Evolutionary conservation across 1,140 invertebrate genomes (phyloP).

Genomic region (Drosophila rhopaloa): DNA sequence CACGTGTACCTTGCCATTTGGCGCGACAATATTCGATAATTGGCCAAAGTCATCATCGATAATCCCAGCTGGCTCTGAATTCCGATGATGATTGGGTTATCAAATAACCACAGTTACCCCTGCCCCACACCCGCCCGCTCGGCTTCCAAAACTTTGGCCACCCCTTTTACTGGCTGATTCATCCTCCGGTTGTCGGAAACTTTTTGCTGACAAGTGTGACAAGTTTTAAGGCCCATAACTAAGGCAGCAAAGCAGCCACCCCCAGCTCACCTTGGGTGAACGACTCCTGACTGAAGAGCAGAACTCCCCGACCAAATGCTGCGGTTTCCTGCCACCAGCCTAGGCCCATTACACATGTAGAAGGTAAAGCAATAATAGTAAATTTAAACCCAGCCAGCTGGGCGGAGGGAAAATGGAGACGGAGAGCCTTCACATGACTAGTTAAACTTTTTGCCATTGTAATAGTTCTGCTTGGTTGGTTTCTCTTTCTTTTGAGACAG

Average conservation of each 20-base stretch:
- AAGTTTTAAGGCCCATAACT: conserved; percentile 74
- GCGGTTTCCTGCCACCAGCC: conserved; percentile 49
- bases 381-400: conserved; percentile 48
- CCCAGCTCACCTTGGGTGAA: conserved; percentile 32
- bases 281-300: conserved; percentile 28
- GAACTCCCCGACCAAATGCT: conserved; percentile 37
- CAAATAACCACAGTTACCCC: conserved; percentile 19
- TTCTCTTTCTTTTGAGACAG: conserved; percentile 60
- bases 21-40: conserved; percentile 43
- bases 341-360: conserved; percentile 72
- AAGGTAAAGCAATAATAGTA: conserved; percentile 66
- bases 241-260: conserved; percentile 26
- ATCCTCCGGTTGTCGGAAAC: conserved; percentile 30
- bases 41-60: conserved; percentile 33
- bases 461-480: conserved; percentile 78
- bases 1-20: conserved; percentile 13
- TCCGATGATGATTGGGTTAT: conserved; percentile 33
- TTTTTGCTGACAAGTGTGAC: conserved; percentile 75
- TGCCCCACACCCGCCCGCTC: not conserved
- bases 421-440: conserved; percentile 66
- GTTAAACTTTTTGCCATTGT: conserved; percentile 81
- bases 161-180: conserved; percentile 17
- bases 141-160: conserved; percentile 8
- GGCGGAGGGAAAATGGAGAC: conserved; percentile 1
- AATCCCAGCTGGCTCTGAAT: conserved; percentile 10